A percentile compares a stretch with the other conserved stretches of the same genome.
Evolutionary conservation across 1,140 invertebrate species (phyloP).

Genomic region (Heliconius hewitsoni): DNA sequence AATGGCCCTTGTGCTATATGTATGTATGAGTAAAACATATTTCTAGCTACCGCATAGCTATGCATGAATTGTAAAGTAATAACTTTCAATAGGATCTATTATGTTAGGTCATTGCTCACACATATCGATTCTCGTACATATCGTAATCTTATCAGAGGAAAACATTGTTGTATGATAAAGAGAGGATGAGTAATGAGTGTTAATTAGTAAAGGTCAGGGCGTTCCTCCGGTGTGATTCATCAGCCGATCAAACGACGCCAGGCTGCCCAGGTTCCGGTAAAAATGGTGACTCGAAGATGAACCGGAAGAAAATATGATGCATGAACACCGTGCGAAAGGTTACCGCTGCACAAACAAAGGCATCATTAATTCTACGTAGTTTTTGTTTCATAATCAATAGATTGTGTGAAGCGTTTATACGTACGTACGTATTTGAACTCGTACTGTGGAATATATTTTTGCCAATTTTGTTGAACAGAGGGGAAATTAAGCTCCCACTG

Average conservation of each 20-base stretch:
- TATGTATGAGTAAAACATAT: too few relatives aligned
- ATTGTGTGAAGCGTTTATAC: conserved; percentile 36
- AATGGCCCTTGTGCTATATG: background rate
- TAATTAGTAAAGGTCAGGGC: conserved; percentile 68
- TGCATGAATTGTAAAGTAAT: background rate
- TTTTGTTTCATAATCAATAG: conserved; percentile 42
- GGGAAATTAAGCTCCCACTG: conserved; percentile 31
- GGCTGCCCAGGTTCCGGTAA: conserved; percentile 57
- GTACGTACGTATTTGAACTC: conserved; percentile 31
- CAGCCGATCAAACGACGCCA: conserved; percentile 50
- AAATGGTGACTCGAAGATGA: conserved; percentile 43
- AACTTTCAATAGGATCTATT: conserved; percentile 8
- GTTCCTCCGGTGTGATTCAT: conserved; percentile 68
- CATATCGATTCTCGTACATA: conserved; percentile 34
- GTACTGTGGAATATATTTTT: conserved; percentile 23
- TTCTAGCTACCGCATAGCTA: background rate
- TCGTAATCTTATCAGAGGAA: conserved; percentile 55
- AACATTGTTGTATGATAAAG: conserved; percentile 60
- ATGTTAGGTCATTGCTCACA: conserved; percentile 28
- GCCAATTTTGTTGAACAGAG: background rate
- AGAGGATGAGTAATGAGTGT: conserved; percentile 66
- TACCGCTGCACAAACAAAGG: conserved; percentile 42
- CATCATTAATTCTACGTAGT: conserved; percentile 38
- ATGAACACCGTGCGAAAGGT: conserved; percentile 62
- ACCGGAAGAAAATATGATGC: conserved; percentile 56